Conservation (phyloP, 1,140 invertebrate genomes). For the Solenopsis invicta region DNA sequence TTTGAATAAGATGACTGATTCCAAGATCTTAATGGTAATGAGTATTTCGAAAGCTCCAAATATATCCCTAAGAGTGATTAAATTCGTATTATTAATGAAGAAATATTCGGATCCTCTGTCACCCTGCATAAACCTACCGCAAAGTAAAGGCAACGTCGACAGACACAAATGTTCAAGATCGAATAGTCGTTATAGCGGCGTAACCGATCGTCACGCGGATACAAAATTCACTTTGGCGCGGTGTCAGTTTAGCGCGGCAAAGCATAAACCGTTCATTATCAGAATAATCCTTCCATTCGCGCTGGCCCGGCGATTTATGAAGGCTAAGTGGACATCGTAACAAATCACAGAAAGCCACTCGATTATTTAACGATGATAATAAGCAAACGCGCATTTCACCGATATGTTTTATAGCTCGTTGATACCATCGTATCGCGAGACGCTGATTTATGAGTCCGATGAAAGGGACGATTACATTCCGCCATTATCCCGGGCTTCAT, state of each 20-base stretch:
- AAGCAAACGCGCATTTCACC: slow-evolving; percentile 35
- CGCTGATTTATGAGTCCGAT: slow-evolving; percentile 61
- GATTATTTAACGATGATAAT: slow-evolving; percentile 53
- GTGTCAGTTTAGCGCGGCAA: neutral
- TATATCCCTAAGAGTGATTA: neutral
- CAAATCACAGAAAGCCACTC: slow-evolving; percentile 49
- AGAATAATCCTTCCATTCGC: slow-evolving; percentile 18
- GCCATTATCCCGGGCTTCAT: slow-evolving; percentile 57
- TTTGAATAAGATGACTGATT: neutral
- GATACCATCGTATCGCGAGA: slow-evolving; percentile 55
- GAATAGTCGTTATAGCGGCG: neutral
- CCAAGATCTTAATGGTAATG: neutral
- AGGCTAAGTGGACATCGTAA: slow-evolving; percentile 23
- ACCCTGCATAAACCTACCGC: neutral
- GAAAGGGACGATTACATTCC: slow-evolving; percentile 65
- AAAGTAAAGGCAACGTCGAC: slow-evolving; percentile 5
- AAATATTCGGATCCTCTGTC: neutral
- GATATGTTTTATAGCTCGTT: slow-evolving; percentile 35
- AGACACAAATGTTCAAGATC: neutral
- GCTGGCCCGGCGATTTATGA: slow-evolving; percentile 10
- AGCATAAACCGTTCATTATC: neutral
- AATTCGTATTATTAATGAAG: neutral
- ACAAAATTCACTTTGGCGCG: slow-evolving; percentile 32
- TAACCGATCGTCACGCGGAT: neutral
- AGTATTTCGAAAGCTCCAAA: neutral